Evolutionary conservation across 2,113 vertebrate species (phyloP), one percentile per base, ranked within the genome.

Genomic region (Lates calcarifer): DNA sequence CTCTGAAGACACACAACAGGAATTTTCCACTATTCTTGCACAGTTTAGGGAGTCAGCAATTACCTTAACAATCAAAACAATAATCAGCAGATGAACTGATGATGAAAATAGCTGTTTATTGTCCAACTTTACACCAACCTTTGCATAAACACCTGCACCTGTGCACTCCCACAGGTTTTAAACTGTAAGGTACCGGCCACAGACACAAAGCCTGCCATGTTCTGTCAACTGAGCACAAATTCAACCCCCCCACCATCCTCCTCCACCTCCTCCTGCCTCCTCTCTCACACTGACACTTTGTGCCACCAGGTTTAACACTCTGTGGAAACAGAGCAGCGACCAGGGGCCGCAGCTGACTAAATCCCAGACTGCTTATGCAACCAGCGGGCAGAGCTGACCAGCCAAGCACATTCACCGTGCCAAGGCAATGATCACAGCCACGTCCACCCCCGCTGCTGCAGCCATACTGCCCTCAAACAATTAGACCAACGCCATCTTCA

Each of bases 321-420:
- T n/a, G 77, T 58, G 55, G 62, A 77, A 66, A 35, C 72, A 72
- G 61, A 37, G 51, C 55, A 9, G 75, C 9, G 29, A 63, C 57
- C 31, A n/a, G 77, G 62, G 77, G 43, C 74, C 5, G n/a, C 75
- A 49, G 58, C 77, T 17, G 57, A 68, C 75, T 75, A 81, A 85
- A 89, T 81, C 85, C 88, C 79, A 87, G 88, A 83, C 83, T 69
- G 87, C 83, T 91, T 88, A 90, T 45, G 74, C 87, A 87, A 89
- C 79, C 67, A 45, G 63, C 53, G n/a, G 63, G 56, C 84, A 33
- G 55, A 61, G 69, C 78, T 56, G 76, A 76, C 17, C 64, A 2
- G 64, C 63, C 9, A 24, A 75, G 76, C 83, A 39, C 56, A 51
- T 73, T 80, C 20, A 43, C 24, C 26, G 15, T 53, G 81, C 82